Evolutionary conservation across 2,888 invertebrate species (phyloP).

Genomic region (Rotaria macrura): DNA sequence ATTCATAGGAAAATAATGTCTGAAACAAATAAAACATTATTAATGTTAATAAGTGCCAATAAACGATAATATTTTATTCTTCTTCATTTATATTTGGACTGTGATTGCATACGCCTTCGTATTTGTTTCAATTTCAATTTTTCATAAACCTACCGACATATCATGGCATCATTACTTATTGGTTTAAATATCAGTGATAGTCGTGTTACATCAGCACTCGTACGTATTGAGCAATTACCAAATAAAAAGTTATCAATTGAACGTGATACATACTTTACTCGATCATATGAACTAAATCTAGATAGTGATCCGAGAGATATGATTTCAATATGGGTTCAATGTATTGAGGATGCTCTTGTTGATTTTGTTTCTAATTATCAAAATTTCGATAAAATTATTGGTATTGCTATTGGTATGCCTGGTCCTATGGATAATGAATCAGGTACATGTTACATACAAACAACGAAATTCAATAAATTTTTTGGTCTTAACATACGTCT

Average conservation of each 20-base stretch:
- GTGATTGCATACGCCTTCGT: neutral
- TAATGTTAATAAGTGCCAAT: neutral
- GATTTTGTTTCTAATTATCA: neutral
- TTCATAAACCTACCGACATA: neutral
- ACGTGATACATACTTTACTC: neutral
- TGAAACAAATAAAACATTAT: neutral
- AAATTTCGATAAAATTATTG: neutral
- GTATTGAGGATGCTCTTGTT: neutral
- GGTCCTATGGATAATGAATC: neutral
- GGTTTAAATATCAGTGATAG: neutral
- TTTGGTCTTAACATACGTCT: neutral
- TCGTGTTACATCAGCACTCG: neutral
- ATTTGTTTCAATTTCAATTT: neutral
- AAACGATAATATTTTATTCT: neutral
- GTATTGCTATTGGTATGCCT: neutral
- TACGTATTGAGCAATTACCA: neutral
- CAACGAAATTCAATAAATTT: neutral
- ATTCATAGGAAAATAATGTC: neutral
- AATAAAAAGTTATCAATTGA: neutral
- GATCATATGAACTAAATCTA: neutral
- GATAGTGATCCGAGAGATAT: neutral
- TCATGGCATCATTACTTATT: neutral
- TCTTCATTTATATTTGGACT: neutral
- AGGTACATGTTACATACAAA: neutral
- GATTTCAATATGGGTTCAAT: neutral